A percentile compares a stretch with the other conserved stretches of the same genome.
phyloP scores from a whole-genome alignment of 2,888 invertebrate genomes.

The Noctua janthina region DNA sequence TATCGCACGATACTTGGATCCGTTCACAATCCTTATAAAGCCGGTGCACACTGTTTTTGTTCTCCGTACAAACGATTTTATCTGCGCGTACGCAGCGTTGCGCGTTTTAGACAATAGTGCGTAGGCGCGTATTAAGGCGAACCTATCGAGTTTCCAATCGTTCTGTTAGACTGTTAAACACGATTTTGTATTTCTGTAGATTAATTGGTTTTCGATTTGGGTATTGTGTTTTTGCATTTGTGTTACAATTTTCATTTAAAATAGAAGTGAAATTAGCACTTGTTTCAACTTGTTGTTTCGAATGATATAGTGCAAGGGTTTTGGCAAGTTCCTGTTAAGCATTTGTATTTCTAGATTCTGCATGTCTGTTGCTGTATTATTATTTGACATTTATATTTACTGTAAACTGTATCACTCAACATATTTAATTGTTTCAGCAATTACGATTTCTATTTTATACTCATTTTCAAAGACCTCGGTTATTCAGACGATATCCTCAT shows the following conservation, averaged over 20 bases:
- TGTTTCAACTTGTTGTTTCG: background rate
- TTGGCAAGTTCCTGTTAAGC: background rate
- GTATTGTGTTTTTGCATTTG: slow-evolving; percentile 27
- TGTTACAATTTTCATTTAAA: background rate
- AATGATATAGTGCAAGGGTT: background rate
- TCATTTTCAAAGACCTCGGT: background rate
- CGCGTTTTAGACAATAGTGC: slow-evolving; percentile 83
- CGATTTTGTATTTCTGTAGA: slow-evolving; percentile 64
- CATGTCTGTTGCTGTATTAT: background rate
- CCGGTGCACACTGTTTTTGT: slow-evolving; percentile 66
- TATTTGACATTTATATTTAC: background rate
- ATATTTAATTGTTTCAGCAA: background rate
- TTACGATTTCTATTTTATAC: background rate
- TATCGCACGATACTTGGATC: slow-evolving; percentile 61
- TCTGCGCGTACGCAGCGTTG: slow-evolving; percentile 70
- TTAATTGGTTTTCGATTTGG: slow-evolving; percentile 61
- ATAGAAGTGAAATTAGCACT: background rate
- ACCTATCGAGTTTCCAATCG: slow-evolving; percentile 70
- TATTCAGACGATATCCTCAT: background rate
- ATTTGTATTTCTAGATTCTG: background rate
- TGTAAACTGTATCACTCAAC: background rate
- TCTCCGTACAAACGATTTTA: slow-evolving; percentile 64
- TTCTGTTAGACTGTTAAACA: slow-evolving; percentile 63
- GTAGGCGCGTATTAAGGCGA: slow-evolving; percentile 82
- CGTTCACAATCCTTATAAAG: slow-evolving; percentile 68